Evolutionary conservation across 2,888 invertebrate species (phyloP).

Genomic region (Protophormia terraenovae): DNA sequence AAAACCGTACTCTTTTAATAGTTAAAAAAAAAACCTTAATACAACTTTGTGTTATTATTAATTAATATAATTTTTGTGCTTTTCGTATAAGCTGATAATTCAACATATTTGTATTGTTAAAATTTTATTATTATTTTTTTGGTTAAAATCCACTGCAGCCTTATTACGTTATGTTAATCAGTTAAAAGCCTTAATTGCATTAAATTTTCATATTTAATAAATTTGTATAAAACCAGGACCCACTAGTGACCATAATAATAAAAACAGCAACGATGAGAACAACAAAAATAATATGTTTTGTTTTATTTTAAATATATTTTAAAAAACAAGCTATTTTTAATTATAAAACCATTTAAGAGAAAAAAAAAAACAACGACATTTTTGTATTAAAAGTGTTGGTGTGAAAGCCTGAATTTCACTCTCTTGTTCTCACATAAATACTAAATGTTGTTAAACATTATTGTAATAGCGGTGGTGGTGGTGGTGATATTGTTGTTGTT

Average conservation of each 20-base stretch:
- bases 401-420: not conserved
- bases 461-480: not conserved
- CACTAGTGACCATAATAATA: constrained; percentile 27
- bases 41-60: not conserved
- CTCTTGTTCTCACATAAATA: not conserved
- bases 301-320: constrained; percentile 12
- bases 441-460: not conserved
- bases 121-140: too few relatives aligned
- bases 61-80: not conserved
- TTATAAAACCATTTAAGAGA: constrained; percentile 20
- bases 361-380: not conserved
- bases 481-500: not conserved
- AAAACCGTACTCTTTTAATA: too few relatives aligned
- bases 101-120: not conserved
- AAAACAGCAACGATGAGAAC: too few relatives aligned
- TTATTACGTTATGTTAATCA: constrained; percentile 35
- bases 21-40: not conserved
- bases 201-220: constrained; percentile 55
- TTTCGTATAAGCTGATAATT: not conserved
- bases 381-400: not conserved
- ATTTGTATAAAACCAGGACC: constrained; percentile 1
- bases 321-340: constrained; percentile 39
- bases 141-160: not conserved
- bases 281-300: constrained; percentile 18
- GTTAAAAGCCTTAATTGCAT: constrained; percentile 60